phyloP scores from a whole-genome alignment of 30 jellyfish, hydroid and myxozoan species.

The Hydractinia symbiolongicarpus region DNA sequence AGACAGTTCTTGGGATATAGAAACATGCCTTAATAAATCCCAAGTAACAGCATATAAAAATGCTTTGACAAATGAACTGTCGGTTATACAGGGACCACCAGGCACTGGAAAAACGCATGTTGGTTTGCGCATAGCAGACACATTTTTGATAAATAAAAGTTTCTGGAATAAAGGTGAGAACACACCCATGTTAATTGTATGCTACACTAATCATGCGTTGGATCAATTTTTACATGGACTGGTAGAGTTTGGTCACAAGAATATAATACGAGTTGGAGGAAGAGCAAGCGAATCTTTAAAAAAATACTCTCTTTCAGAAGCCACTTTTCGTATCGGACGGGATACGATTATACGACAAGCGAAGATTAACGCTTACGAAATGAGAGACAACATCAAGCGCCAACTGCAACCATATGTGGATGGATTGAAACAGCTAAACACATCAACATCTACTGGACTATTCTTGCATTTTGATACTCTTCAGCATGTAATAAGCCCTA shows the following conservation, averaged over 20 bases:
- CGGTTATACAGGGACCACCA: constrained; percentile 78
- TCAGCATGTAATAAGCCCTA: background rate
- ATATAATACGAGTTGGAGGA: constrained; percentile 58
- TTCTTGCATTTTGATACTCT: background rate
- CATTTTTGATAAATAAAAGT: constrained; percentile 28
- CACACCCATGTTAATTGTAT: constrained; percentile 23
- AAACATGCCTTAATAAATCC: background rate
- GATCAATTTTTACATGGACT: constrained; percentile 66
- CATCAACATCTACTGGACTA: background rate
- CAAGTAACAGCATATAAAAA: background rate
- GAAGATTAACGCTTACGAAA: background rate
- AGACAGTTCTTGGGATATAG: no score
- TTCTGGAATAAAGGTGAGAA: background rate
- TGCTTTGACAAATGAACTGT: constrained; percentile 13
- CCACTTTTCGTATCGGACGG: background rate
- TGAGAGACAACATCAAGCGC: background rate
- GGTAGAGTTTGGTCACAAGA: constrained; percentile 33
- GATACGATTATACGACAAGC: background rate
- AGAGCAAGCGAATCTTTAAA: constrained; percentile 24
- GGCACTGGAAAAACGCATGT: constrained; percentile 79
- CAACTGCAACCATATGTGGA: background rate
- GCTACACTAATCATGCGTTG: constrained; percentile 82
- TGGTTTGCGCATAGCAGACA: constrained; percentile 45
- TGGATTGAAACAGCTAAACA: background rate
- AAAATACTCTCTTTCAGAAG: background rate